Evolutionary conservation across 2,888 invertebrate species (phyloP).

Genomic region (Dasypolia templi): DNA sequence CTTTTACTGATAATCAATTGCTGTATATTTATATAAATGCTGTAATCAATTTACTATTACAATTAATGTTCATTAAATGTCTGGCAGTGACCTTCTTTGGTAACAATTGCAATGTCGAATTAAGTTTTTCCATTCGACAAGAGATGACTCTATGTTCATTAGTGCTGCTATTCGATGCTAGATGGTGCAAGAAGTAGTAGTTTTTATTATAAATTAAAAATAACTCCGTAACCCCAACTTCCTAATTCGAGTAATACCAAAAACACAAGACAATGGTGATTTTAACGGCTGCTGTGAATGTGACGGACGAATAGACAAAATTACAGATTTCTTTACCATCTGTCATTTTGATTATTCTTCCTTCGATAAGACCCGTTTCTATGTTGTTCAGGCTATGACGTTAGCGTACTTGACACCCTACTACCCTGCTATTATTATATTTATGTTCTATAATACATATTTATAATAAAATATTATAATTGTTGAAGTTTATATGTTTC

Average conservation of each 20-base stretch:
- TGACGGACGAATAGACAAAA: too few relatives aligned
- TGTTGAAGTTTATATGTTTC: too few relatives aligned
- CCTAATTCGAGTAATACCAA: neutral
- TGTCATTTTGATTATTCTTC: too few relatives aligned
- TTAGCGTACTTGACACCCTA: too few relatives aligned
- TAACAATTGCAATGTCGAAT: neutral
- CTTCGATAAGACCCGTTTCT: too few relatives aligned
- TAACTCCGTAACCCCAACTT: neutral
- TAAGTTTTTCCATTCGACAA: conserved; percentile 17
- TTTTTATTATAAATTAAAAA: neutral
- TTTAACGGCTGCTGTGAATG: neutral
- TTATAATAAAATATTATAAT: too few relatives aligned
- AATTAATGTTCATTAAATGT: neutral
- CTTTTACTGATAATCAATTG: neutral
- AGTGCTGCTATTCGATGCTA: conserved; percentile 30
- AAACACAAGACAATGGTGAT: neutral
- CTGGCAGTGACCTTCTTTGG: too few relatives aligned
- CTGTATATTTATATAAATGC: neutral
- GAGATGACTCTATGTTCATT: conserved; percentile 53
- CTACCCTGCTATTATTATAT: too few relatives aligned
- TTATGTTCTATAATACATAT: too few relatives aligned
- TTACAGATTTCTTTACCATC: too few relatives aligned
- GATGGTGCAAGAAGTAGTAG: conserved; percentile 23
- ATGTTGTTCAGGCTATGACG: too few relatives aligned
- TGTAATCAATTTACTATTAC: neutral